Conservation (phyloP, 2,888 invertebrate species). For the Galerucella pusilla region DNA sequence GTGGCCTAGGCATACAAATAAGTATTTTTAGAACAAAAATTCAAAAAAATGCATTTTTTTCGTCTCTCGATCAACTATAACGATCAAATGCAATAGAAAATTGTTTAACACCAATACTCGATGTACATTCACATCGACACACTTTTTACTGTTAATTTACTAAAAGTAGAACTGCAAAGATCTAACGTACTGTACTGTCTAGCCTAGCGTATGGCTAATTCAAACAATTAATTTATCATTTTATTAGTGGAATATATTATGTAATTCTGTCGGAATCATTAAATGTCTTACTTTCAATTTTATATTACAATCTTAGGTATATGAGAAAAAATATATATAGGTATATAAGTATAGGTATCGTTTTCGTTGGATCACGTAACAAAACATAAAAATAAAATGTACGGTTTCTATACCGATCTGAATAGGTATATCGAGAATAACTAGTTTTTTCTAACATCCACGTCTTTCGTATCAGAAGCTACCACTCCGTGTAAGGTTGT, state of each 20-base stretch:
- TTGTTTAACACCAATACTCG: neutral
- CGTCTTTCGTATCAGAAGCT: too few species aligned
- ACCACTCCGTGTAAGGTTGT: too few species aligned
- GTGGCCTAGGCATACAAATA: too few species aligned
- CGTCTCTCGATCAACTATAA: neutral
- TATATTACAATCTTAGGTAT: neutral
- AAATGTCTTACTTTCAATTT: conserved; percentile 2
- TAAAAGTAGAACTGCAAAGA: neutral
- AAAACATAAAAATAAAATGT: too few species aligned
- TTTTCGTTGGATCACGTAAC: too few species aligned
- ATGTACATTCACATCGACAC: neutral
- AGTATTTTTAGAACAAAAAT: too few species aligned
- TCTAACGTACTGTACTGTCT: neutral
- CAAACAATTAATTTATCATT: conserved; percentile 1
- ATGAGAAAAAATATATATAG: too few species aligned
- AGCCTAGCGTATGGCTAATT: neutral
- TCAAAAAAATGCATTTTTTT: too few species aligned
- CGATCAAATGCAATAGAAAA: neutral
- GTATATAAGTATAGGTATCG: too few species aligned
- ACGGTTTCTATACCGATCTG: too few species aligned
- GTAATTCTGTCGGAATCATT: neutral
- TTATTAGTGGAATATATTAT: conserved; percentile 1
- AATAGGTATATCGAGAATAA: too few species aligned
- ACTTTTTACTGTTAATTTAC: neutral
- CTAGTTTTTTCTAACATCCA: too few species aligned